Conservation (phyloP, 1,140 invertebrate genomes). For the Adelges cooleyi region DNA sequence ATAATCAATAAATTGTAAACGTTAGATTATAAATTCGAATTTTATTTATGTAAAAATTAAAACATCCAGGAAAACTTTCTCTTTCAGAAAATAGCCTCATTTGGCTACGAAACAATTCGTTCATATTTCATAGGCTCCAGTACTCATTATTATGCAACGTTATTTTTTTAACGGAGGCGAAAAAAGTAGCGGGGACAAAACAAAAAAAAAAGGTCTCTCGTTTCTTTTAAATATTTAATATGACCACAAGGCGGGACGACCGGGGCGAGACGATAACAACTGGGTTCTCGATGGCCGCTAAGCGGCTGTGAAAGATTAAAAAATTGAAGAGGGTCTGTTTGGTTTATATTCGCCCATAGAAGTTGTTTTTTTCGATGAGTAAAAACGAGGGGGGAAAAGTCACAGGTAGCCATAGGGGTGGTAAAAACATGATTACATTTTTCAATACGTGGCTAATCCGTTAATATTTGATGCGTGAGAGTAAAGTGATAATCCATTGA, state of each 20-base stretch:
- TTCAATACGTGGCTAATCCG: conserved; percentile 18
- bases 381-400: conserved; percentile 16
- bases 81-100: conserved; percentile 20
- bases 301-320: conserved; percentile 29
- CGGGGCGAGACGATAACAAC: conserved; percentile 18
- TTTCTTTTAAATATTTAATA: conserved; percentile 29
- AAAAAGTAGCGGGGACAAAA: background rate
- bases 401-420: conserved; percentile 9
- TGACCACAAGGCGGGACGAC: background rate
- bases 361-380: background rate
- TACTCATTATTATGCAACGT: conserved; percentile 22
- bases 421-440: conserved; percentile 20
- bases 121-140: conserved; percentile 15
- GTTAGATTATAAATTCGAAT: background rate
- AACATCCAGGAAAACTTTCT: conserved; percentile 8
- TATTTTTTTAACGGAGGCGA: conserved; percentile 17
- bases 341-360: conserved; percentile 11
- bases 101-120: conserved; percentile 8
- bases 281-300: conserved; percentile 26
- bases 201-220: conserved; percentile 8
- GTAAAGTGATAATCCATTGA: too few species aligned
- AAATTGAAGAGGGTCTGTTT: conserved; percentile 28
- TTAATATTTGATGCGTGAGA: conserved; percentile 14
- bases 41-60: conserved; percentile 4
- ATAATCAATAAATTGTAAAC: too few species aligned